Evolutionary conservation across 2,888 invertebrate species (phyloP), one percentile per base, ranked within the genome.

Genomic region (Temnothorax rugatulus): DNA sequence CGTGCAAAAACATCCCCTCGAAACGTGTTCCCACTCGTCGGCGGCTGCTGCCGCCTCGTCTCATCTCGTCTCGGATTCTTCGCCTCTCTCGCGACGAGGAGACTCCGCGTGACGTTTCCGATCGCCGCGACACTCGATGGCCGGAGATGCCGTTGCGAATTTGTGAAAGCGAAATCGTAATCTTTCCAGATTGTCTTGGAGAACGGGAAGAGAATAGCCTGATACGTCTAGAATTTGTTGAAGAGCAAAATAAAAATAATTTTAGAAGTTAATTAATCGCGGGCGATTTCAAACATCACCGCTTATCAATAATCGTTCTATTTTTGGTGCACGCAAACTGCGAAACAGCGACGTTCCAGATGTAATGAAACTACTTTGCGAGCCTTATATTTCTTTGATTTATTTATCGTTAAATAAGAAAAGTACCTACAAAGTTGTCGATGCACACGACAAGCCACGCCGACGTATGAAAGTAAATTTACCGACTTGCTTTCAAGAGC

Each of bases 1-100:
- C 88, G 91, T 88, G 90, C 91, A 93, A 94, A 93, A 93, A 93
- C 93, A 93, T 91, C 91, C 79, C 90, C 89, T 84, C 86, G 91
- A 91, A 88, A 91, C 91, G 91, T 90, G 92, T 92, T 92, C 89
- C 90, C 88, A 84, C 87, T 87, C 87, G 71, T 86, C 81, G 57
- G 57, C 41, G 41, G 41, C 41, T 34, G 25, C 61, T 34, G 25
- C 61, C 15, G 69, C 82, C 71, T 61, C 59, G 61, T 25, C 54
- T 57, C 77, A 0, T 57, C 57, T 38, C 59, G 47, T 69, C 79
- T 69, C 41, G 47, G 71, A 79, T 79, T 71, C 21, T 47, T 79
- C 71, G 69, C 68, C 41, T 41, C 41, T 34, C 41, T 34, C 47
- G 69, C 57, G 71, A 57, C 21, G n/a, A 57, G 44, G n/a, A 57